A percentile compares a stretch with the other conserved stretches of the same genome.
Conservation (phyloP, 2,888 invertebrate species). For the Nebria salina region DNA sequence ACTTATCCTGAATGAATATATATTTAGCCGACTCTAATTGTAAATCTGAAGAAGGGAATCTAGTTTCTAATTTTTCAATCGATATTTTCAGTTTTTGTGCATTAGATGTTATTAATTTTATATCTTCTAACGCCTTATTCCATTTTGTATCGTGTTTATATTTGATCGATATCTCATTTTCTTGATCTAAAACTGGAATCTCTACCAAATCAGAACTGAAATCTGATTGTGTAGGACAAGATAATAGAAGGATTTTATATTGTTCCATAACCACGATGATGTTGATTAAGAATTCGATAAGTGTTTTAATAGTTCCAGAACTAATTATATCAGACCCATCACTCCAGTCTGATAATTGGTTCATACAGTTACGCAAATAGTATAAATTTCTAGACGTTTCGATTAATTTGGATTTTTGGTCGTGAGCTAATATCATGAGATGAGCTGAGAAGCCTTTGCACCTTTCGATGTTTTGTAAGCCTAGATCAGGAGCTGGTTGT, state of each 20-base stretch:
- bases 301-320: constrained; percentile 58
- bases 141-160: constrained; percentile 56
- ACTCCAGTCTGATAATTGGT: constrained; percentile 57
- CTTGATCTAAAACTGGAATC: constrained; percentile 54
- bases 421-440: constrained; percentile 73
- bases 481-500: constrained; percentile 81
- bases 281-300: constrained; percentile 66
- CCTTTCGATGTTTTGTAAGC: constrained; percentile 81
- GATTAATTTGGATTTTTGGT: constrained; percentile 72
- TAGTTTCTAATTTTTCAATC: constrained; percentile 52
- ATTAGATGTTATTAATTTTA: constrained; percentile 40
- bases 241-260: constrained; percentile 72
- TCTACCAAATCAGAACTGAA: constrained; percentile 52
- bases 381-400: constrained; percentile 68
- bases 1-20: constrained; percentile 55
- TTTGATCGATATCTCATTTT: constrained; percentile 52
- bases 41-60: constrained; percentile 51
- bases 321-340: constrained; percentile 54
- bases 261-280: constrained; percentile 72
- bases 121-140: constrained; percentile 50
- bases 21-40: constrained; percentile 53
- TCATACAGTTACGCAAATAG: constrained; percentile 66
- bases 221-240: constrained; percentile 65
- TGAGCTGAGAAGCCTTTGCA: constrained; percentile 87
- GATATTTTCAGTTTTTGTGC: constrained; percentile 47